Base-by-base conservation (phyloP, 1,140 invertebrate genomes). In the Drosophila sulfurigaster region DNA sequence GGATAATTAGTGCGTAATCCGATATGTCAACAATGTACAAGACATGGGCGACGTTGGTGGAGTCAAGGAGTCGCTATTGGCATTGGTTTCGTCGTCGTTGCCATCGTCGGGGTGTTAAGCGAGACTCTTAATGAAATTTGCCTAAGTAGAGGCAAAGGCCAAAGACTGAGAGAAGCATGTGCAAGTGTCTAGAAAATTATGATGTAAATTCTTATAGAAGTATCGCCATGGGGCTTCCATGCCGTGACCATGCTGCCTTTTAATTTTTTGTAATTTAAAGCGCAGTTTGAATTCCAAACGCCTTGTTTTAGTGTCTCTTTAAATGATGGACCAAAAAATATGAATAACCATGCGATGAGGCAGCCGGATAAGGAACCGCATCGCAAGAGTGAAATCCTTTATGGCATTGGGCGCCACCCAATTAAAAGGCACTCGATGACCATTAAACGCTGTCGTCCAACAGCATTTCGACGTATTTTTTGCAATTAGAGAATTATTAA, bases 1-100 rank as follows among this genome's bases (percentile, higher is more conserved):
- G 85, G 86, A 89, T 89, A 89, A 89, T 89, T 89, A 89, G 85
- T 89, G 86, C 81, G 85, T 89, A 89, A 89, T 89, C 85, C 85
- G 85, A 89, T 89, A 89, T 89, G 86, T 89, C 85, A 89, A 89
- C 85, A 89, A 69, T 64, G 54, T 43, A 11, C 30, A 20, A 28
- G 11, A 13, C 28, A 6, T 35, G 51, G 30, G 13, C 6, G 7
- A 54, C 28, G 28, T 35, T 54, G n/a, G 5, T 3, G 30, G 25
- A 11, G 41, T 43, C 11, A 13, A 13, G 49, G 10, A 28, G 49
- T 52, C 11, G 11, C 49, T 13, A 43, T 51, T 51, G 49, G 49
- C 8, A 20, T 52, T 20, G 48, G 2, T 3, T 7, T 25, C 48
- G 16, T 11, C 3, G 10, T 3, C 8, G 46, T 48, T 48, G 20